Percentiles rank a stretch among this genome's conserved stretches.
Conservation (phyloP, 2,888 invertebrate species). For the Melinaea marsaeus region DNA sequence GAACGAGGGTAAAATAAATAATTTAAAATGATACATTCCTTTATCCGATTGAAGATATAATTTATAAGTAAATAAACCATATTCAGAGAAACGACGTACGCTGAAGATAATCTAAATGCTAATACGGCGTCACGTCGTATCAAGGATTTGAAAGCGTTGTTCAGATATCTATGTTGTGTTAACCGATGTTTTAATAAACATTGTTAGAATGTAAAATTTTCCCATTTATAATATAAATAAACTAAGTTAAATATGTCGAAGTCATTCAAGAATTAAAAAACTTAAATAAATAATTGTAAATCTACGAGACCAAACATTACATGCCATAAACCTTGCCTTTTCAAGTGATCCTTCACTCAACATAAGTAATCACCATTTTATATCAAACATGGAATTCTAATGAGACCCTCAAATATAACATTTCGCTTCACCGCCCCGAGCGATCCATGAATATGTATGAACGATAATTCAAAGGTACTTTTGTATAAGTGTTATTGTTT, state of each 20-base stretch:
- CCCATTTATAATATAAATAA: too few species aligned
- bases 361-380: slow-evolving; percentile 27
- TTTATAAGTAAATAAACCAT: slow-evolving; percentile 40
- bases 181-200: slow-evolving; percentile 10
- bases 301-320: slow-evolving; percentile 3
- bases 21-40: neutral
- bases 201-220: neutral
- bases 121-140: slow-evolving; percentile 55
- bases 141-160: slow-evolving; percentile 38
- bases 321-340: slow-evolving; percentile 23
- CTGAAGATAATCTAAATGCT: slow-evolving; percentile 69
- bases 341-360: slow-evolving; percentile 6
- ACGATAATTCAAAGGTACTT: slow-evolving; percentile 49
- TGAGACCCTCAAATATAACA: slow-evolving; percentile 34
- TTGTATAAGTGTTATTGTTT: slow-evolving; percentile 65
- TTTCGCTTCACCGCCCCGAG: slow-evolving; percentile 32
- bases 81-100: slow-evolving; percentile 45
- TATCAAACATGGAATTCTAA: slow-evolving; percentile 43
- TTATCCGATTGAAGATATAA: slow-evolving; percentile 10
- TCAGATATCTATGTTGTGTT: slow-evolving; percentile 20
- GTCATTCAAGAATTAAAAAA: neutral
- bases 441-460: slow-evolving; percentile 64
- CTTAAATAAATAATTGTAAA: neutral
- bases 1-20: neutral
- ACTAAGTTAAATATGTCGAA: too few species aligned